These are phyloP conservation scores for Tachyglossus aculeatus DNA, from an alignment of 2,797 vertebrate genomes.

Conservation along the genomic window DNA sequence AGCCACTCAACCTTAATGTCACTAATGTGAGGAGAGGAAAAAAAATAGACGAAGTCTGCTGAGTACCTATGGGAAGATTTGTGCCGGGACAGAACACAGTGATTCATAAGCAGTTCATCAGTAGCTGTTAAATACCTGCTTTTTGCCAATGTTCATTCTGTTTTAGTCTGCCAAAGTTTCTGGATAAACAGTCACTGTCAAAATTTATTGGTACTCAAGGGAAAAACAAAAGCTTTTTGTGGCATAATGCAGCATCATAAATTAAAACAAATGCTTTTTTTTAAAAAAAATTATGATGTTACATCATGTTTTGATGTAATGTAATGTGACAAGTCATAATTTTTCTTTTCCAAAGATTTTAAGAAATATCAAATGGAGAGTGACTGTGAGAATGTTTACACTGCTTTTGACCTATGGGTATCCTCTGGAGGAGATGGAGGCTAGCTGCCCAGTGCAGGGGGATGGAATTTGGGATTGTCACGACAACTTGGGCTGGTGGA, in stretches of 20 bases:
- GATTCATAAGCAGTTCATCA: conserved; percentile 51
- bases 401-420: conserved; percentile 30
- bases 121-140: conserved; percentile 52
- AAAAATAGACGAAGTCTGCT: too few relatives aligned
- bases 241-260: conserved; percentile 59
- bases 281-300: conserved; percentile 58
- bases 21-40: neutral
- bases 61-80: conserved; percentile 27
- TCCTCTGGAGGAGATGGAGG: conserved; percentile 35
- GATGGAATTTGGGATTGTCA: conserved; percentile 43
- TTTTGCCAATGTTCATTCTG: conserved; percentile 49
- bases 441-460: conserved; percentile 33
- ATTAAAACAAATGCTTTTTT: conserved; percentile 61
- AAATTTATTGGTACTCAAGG: conserved; percentile 66
- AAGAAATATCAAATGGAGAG: conserved; percentile 31
- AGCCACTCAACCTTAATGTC: neutral
- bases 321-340: conserved; percentile 62
- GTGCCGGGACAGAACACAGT: conserved; percentile 26
- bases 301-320: conserved; percentile 71
- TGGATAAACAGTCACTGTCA: conserved; percentile 60
- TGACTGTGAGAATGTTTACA: conserved; percentile 31
- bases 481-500: conserved; percentile 34
- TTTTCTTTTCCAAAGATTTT: conserved; percentile 60
- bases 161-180: conserved; percentile 58
- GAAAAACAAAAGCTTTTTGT: conserved; percentile 67